phyloP scores from a whole-genome alignment of 53 echinoderm and acorn worm species.

The Zoroaster sp. region DNA sequence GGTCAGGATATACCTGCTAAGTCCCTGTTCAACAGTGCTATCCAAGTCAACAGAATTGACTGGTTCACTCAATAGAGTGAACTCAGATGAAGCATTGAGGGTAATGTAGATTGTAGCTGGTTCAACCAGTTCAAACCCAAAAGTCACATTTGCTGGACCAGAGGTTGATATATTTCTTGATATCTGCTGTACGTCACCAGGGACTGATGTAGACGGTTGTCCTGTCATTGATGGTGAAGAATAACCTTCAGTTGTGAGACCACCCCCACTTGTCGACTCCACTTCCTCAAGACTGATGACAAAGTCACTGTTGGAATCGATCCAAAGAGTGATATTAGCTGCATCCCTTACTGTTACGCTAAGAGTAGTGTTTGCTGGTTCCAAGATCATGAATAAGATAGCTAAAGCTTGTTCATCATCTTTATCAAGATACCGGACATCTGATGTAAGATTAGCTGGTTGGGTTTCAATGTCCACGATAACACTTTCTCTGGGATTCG shows the following conservation, averaged over 20 bases:
- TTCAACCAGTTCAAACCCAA: neutral
- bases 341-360: neutral
- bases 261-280: neutral
- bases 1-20: neutral
- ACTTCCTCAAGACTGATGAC: neutral
- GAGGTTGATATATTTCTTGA: neutral
- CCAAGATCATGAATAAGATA: neutral
- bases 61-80: neutral
- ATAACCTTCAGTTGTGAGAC: neutral
- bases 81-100: neutral
- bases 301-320: neutral
- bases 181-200: neutral
- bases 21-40: neutral
- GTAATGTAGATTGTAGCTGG: constrained; percentile 11
- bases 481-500: neutral
- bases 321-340: neutral
- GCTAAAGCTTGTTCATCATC: neutral
- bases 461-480: neutral
- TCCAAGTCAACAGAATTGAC: neutral
- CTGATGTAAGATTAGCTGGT: neutral
- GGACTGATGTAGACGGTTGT: neutral
- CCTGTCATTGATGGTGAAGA: neutral
- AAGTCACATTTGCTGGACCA: constrained; percentile 6
- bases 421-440: neutral
- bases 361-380: neutral